A percentile compares a stretch with the other conserved stretches of the same genome.
Evolutionary conservation across 2,888 invertebrate species (phyloP).

Genomic region (Drosophila ochracea): DNA sequence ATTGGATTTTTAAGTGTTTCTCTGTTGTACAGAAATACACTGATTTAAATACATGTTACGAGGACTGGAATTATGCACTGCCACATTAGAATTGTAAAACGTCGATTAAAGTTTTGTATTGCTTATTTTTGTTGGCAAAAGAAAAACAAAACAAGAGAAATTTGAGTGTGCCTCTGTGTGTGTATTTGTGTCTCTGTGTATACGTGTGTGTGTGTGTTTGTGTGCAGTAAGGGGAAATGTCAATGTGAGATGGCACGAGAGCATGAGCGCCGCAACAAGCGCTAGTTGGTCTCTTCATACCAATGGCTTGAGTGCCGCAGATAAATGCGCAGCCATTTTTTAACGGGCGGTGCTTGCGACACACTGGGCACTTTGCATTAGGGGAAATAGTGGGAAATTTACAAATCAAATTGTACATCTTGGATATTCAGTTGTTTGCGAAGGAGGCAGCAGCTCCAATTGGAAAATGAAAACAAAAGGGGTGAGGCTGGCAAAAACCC

Average conservation of each 20-base stretch:
- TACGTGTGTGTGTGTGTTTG: slow-evolving; percentile 18
- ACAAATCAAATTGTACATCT: neutral
- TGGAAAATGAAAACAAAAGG: slow-evolving; percentile 3
- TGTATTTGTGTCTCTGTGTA: slow-evolving; percentile 2
- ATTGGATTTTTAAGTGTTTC: slow-evolving; percentile 49
- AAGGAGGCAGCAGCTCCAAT: neutral
- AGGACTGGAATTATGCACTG: slow-evolving; percentile 44
- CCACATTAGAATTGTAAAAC: slow-evolving; percentile 68
- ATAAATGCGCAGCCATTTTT: slow-evolving; percentile 80
- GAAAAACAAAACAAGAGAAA: slow-evolving; percentile 34
- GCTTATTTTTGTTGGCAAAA: slow-evolving; percentile 51
- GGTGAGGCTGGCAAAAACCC: slow-evolving; percentile 10
- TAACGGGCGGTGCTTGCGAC: slow-evolving; percentile 69
- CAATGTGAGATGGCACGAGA: slow-evolving; percentile 21
- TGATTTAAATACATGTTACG: slow-evolving; percentile 52
- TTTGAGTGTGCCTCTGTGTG: slow-evolving; percentile 1
- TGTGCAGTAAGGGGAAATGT: slow-evolving; percentile 61
- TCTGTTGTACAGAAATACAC: slow-evolving; percentile 40
- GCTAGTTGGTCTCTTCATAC: slow-evolving; percentile 55
- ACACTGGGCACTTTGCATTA: neutral
- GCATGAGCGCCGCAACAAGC: neutral
- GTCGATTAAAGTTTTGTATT: slow-evolving; percentile 70
- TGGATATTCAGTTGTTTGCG: slow-evolving; percentile 6
- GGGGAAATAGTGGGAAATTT: slow-evolving; percentile 75
- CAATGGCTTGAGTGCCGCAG: slow-evolving; percentile 33